Conservation (phyloP, 2,888 invertebrate species). For the Terebella lapidaria region DNA sequence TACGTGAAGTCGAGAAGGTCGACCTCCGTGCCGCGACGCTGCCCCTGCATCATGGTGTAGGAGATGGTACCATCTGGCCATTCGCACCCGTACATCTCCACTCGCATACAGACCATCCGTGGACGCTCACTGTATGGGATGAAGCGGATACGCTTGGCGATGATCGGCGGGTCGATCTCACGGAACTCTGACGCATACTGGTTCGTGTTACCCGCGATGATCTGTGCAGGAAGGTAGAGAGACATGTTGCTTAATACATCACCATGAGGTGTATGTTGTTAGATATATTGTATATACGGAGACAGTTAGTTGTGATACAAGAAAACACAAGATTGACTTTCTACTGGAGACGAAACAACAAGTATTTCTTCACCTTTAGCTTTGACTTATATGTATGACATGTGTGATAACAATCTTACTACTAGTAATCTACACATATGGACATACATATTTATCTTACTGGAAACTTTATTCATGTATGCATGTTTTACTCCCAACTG, state of each 20-base stretch:
- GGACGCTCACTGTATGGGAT: conserved; percentile 77
- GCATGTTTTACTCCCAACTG: background rate
- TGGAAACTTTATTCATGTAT: background rate
- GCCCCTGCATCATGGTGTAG: conserved; percentile 84
- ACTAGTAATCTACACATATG: too few species aligned
- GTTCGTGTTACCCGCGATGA: conserved; percentile 77
- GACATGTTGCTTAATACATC: too few species aligned
- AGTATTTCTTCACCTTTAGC: too few species aligned
- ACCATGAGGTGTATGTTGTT: too few species aligned
- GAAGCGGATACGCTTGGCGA: conserved; percentile 79
- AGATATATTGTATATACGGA: too few species aligned
- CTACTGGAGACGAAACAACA: too few species aligned
- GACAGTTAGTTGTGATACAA: too few species aligned
- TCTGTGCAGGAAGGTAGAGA: conserved; percentile 60
- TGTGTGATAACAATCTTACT: too few species aligned
- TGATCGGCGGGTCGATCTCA: conserved; percentile 74
- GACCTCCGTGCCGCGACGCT: conserved; percentile 72
- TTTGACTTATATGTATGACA: too few species aligned
- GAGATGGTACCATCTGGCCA: conserved; percentile 82
- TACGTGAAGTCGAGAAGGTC: conserved; percentile 80
- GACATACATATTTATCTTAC: too few species aligned
- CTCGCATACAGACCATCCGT: conserved; percentile 84
- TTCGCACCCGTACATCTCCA: conserved; percentile 81
- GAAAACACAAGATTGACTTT: too few species aligned
- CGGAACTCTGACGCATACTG: conserved; percentile 77